These are phyloP conservation scores for Apodemus agrarius DNA, from an alignment of 2,797 vertebrate species.

Conservation along the genomic window DNA sequence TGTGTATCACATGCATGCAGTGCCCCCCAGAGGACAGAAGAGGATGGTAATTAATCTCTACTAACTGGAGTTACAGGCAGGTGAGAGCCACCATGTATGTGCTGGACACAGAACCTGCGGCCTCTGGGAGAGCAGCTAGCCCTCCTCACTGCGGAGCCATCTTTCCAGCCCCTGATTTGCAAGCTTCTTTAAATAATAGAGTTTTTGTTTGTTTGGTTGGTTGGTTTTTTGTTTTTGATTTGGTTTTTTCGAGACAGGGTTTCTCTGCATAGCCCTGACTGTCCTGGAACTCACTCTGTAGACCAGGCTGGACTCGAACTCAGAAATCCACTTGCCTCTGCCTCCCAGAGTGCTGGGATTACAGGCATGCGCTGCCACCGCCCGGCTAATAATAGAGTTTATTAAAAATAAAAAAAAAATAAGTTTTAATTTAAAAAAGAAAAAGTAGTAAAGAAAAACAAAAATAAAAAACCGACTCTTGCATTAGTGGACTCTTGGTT, in stretches of 20 bases:
- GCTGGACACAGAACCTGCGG: background rate
- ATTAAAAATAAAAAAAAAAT: background rate
- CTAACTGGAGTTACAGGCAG: background rate
- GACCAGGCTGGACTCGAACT: too few species aligned
- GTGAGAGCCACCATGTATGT: background rate
- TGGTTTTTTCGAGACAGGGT: too few species aligned
- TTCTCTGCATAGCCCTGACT: too few species aligned
- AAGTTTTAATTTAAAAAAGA: background rate
- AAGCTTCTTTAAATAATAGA: background rate
- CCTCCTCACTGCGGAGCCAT: background rate
- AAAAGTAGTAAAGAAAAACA: background rate
- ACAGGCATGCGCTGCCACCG: too few species aligned
- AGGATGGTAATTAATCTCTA: too few species aligned
- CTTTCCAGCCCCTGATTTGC: background rate
- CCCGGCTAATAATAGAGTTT: too few species aligned
- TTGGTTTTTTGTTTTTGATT: too few species aligned
- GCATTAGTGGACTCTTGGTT: background rate
- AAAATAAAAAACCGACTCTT: background rate
- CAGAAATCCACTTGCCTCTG: too few species aligned
- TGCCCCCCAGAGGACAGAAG: background rate
- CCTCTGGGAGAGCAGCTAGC: background rate
- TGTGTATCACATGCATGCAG: background rate
- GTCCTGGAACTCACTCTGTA: too few species aligned
- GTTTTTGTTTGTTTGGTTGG: too few species aligned
- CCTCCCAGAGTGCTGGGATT: too few species aligned